Evolutionary conservation across 2,113 vertebrate genomes (phyloP).

Genomic region (Oreochromis niloticus): DNA sequence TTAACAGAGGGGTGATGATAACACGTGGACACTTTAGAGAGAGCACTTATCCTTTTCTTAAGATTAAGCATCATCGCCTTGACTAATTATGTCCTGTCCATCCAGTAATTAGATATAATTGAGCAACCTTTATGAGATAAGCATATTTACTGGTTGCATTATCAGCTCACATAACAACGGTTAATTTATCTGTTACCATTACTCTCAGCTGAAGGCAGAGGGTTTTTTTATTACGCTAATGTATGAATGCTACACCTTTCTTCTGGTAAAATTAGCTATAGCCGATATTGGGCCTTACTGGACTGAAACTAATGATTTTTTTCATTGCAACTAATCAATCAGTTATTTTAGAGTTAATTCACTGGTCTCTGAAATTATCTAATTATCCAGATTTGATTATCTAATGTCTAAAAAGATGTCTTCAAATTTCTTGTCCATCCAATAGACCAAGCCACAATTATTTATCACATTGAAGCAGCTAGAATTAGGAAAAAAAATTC

Average conservation of each 20-base stretch:
- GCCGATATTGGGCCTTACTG: background rate
- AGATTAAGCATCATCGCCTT: constrained; percentile 33
- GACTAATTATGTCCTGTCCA: constrained; percentile 45
- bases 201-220: background rate
- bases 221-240: background rate
- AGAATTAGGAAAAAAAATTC: fast-evolving
- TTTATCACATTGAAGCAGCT: background rate
- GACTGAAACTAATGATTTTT: background rate
- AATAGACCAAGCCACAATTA: background rate
- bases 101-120: constrained; percentile 43
- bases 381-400: background rate
- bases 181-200: constrained; percentile 8
- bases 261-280: background rate
- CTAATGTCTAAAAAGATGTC: background rate
- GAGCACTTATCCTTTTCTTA: constrained; percentile 17
- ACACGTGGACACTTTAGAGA: constrained; percentile 19
- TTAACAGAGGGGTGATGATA: constrained; percentile 21
- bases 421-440: background rate
- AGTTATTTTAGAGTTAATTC: background rate
- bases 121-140: constrained; percentile 43
- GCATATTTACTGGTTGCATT: constrained; percentile 44
- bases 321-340: background rate
- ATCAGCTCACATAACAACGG: constrained; percentile 15
- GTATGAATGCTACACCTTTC: background rate
- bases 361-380: background rate